Base-by-base conservation (phyloP, 2,113 vertebrate genomes). In the Scalopus aquaticus region DNA sequence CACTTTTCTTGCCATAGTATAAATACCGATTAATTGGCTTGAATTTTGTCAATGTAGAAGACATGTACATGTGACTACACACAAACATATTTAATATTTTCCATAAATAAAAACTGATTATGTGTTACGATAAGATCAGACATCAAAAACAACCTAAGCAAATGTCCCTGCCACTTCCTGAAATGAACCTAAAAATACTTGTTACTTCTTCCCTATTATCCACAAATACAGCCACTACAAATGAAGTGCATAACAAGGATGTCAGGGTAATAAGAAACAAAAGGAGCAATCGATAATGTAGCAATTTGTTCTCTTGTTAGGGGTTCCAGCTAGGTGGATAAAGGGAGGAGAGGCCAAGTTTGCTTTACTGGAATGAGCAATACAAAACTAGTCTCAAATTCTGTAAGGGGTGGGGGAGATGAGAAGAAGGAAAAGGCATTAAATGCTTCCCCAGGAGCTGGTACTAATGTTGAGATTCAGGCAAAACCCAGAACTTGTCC, bases 71-170 rank as follows among this genome's bases (percentile, higher is more conserved):
- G 24, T 24, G 19, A 5, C 9, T 32, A 19, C 0, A 3, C 11
- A 35, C 37, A 72, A 44, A 22, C 13, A 42, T 2, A 7, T 46
- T 64, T 72, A 67, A 32, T 30, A 65, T 83, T 86, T 77, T 94
- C 78, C 90, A 91, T 58, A 72, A 90, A 79, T 77, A 60, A 79
- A 72, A 88, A 17, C 51, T 85, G 49, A 65, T 26, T 77, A 67
- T 54, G 28, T 70, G 37, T 26, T 80, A 49, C 44, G 82, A 84
- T 62, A 69, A 90, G 22, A 73, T 49, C 20, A 86, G 82, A 39
- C 56, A 83, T 9, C 65, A 37, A 92, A 78, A 85, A 73, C 7
- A 46, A 77, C 24, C 51, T 77, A 1, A 26, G 35, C 49, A 87
- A 90, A 24, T 64, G 12, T 49, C 65, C 76, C 42, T 58, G 15